These are phyloP conservation scores for Ectropis crepuscularia DNA, from an alignment of 2,888 invertebrate species.

Conservation along the genomic window DNA sequence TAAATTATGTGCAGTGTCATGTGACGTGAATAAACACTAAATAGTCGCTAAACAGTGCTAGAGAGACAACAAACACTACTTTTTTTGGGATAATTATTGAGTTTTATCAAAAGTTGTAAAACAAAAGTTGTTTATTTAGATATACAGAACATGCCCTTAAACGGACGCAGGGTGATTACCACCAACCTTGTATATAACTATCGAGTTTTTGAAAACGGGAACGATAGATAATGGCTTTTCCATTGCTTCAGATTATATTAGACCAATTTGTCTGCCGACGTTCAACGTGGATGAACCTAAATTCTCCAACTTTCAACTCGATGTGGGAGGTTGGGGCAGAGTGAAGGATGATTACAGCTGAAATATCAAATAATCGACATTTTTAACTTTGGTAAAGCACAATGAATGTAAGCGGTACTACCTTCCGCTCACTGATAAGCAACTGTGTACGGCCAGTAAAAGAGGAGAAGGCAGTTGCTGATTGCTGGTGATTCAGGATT, in stretches of 20 bases:
- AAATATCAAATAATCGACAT: slow-evolving; percentile 71
- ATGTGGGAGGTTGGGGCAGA: slow-evolving; percentile 76
- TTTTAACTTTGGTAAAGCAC: slow-evolving; percentile 69
- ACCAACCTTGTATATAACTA: no score
- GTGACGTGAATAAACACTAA: no score
- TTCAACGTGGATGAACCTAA: slow-evolving; percentile 68
- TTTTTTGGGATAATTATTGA: no score
- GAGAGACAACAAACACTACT: no score
- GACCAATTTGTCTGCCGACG: slow-evolving; percentile 74
- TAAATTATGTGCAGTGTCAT: no score
- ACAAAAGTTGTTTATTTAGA: no score
- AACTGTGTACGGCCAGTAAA: slow-evolving; percentile 74
- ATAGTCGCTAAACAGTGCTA: no score
- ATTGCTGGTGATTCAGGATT: slow-evolving; percentile 79
- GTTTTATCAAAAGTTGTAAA: no score
- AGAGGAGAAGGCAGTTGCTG: slow-evolving; percentile 76
- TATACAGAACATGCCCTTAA: no score
- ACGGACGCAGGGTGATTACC: no score
- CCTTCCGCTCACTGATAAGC: slow-evolving; percentile 58
- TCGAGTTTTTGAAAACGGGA: no score
- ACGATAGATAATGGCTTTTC: not conserved
- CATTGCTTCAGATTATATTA: slow-evolving; percentile 67
- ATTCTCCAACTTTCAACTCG: slow-evolving; percentile 63
- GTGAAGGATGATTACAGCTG: slow-evolving; percentile 69
- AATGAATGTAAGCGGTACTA: slow-evolving; percentile 63